Percentiles rank a stretch among this genome's conserved stretches.
phyloP scores from a whole-genome alignment of 2,113 vertebrate genomes.

The Tyrannus savana region DNA sequence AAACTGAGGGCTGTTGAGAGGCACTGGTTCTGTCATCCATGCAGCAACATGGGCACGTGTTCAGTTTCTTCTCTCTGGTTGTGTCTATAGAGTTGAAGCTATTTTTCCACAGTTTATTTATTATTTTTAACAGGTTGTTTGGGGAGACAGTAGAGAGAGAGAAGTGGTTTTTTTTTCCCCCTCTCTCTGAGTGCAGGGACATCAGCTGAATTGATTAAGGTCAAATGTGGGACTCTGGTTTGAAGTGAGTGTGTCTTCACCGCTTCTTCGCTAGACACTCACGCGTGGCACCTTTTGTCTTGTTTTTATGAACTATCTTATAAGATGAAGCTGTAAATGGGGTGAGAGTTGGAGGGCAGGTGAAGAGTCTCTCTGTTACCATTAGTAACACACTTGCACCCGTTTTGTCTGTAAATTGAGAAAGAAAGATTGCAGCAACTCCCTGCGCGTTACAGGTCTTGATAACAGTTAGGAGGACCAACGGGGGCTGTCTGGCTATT shows the following conservation, averaged over 20 bases:
- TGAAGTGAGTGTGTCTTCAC: not conserved
- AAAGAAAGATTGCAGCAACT: not conserved
- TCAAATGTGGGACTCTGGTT: not conserved
- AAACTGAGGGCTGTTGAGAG: not conserved
- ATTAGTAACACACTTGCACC: slow-evolving; percentile 34
- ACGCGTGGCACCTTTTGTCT: not conserved
- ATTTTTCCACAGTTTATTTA: not conserved
- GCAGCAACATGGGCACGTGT: fast-evolving
- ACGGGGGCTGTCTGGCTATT: not conserved
- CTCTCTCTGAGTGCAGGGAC: not conserved
- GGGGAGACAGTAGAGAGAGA: not conserved
- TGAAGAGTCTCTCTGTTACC: slow-evolving; percentile 54
- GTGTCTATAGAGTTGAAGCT: not conserved
- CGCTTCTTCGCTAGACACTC: not conserved
- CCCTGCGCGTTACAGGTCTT: not conserved
- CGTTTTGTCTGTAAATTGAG: slow-evolving; percentile 9
- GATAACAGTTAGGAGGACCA: slow-evolving; percentile 6
- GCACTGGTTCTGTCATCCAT: fast-evolving
- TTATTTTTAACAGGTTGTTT: not conserved
- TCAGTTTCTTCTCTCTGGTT: not conserved
- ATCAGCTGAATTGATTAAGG: slow-evolving; percentile 31
- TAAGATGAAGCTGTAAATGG: not conserved
- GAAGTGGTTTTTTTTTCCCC: not conserved
- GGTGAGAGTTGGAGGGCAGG: slow-evolving; percentile 51
- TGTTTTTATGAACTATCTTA: slow-evolving; percentile 7